Evolutionary conservation across 1,140 invertebrate species (phyloP).

Genomic region (Calliphora vicina): DNA sequence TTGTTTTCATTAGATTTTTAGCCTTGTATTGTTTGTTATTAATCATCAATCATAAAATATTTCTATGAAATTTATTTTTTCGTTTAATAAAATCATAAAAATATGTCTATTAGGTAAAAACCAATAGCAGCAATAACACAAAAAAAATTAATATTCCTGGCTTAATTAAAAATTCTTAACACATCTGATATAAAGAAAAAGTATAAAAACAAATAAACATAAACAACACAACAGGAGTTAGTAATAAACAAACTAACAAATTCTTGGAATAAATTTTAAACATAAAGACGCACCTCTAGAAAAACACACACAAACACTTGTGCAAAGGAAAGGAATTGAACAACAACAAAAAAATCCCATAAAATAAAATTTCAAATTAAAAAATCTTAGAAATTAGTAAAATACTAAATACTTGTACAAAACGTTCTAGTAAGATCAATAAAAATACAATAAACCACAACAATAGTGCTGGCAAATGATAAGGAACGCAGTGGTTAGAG

Average conservation of each 20-base stretch:
- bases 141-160: not conserved
- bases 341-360: not conserved
- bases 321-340: no score
- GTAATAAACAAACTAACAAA: not conserved
- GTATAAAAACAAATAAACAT: not conserved
- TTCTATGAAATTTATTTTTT: not conserved
- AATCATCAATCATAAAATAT: not conserved
- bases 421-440: not conserved
- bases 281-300: not conserved
- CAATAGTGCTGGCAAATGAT: not conserved
- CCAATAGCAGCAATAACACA: not conserved
- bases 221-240: not conserved
- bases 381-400: not conserved
- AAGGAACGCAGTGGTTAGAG: not conserved
- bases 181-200: not conserved
- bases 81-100: not conserved
- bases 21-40: not conserved
- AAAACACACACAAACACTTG: not conserved
- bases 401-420: not conserved
- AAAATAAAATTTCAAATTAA: not conserved
- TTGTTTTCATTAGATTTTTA: not conserved
- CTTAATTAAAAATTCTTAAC: conserved; percentile 11
- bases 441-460: not conserved
- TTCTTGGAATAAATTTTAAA: not conserved
- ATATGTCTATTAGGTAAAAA: not conserved